phyloP scores from a whole-genome alignment of 1,140 invertebrate species.

The Drosophila setifemur region DNA sequence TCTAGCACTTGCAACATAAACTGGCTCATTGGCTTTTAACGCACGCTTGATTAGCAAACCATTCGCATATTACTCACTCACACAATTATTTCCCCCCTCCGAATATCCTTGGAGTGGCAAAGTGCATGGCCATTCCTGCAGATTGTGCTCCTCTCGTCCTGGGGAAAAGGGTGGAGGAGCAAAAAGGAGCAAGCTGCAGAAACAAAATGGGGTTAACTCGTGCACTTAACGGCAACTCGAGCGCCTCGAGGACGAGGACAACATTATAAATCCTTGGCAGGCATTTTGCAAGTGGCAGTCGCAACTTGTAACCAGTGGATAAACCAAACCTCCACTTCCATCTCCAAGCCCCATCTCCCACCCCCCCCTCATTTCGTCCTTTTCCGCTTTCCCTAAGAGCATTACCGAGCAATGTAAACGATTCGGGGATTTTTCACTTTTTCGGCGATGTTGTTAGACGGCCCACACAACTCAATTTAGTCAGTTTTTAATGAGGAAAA shows the following conservation, averaged over 20 bases:
- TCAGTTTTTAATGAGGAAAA: conserved; percentile 77
- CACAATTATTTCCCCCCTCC: conserved; percentile 7
- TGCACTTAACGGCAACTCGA: conserved; percentile 74
- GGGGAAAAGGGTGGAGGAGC: background rate
- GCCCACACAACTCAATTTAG: conserved; percentile 68
- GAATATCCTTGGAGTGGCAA: conserved; percentile 26
- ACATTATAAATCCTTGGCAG: conserved; percentile 77
- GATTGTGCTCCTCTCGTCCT: conserved; percentile 1
- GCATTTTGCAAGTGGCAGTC: conserved; percentile 77
- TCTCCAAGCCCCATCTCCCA: background rate
- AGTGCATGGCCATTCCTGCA: conserved; percentile 4
- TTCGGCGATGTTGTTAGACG: conserved; percentile 49
- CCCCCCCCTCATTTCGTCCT: too few relatives aligned
- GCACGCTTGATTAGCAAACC: conserved; percentile 27
- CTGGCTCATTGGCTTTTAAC: background rate
- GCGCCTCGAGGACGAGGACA: conserved; percentile 74
- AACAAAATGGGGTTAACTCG: conserved; percentile 75
- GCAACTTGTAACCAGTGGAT: conserved; percentile 42
- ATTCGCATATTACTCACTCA: conserved; percentile 16
- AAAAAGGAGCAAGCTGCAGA: conserved; percentile 12
- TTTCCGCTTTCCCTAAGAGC: conserved; percentile 28
- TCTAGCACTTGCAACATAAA: background rate
- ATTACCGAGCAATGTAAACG: conserved; percentile 39
- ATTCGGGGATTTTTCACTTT: conserved; percentile 6
- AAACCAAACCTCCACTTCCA: background rate